phyloP scores from a whole-genome alignment of 2,888 invertebrate genomes.

The Sesia bembeciformis region DNA sequence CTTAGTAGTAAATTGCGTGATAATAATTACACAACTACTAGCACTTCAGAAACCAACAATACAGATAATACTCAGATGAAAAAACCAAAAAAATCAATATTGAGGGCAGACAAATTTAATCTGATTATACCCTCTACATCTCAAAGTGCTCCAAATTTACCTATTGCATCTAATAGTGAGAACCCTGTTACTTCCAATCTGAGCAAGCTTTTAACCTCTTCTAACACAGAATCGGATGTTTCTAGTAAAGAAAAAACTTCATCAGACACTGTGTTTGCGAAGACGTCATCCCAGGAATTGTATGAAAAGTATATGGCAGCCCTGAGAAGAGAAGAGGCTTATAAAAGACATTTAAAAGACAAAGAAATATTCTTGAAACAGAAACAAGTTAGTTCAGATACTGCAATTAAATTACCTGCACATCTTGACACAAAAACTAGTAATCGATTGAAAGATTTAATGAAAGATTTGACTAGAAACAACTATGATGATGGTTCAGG shows the following conservation, averaged over 20 bases:
- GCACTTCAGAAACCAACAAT: conserved; percentile 53
- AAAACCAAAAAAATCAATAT: conserved; percentile 57
- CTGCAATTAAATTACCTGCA: conserved; percentile 26
- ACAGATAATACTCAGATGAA: conserved; percentile 24
- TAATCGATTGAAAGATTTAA: conserved; percentile 44
- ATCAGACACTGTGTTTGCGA: conserved; percentile 35
- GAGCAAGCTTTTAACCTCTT: conserved; percentile 21
- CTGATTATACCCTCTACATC: conserved; percentile 50
- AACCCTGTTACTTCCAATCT: conserved; percentile 23
- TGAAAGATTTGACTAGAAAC: conserved; percentile 60
- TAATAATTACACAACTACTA: conserved; percentile 40
- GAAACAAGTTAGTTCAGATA: conserved; percentile 46
- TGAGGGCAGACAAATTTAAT: conserved; percentile 51
- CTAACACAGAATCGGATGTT: conserved; percentile 48
- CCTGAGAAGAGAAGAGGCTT: conserved; percentile 46
- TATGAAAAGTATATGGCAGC: conserved; percentile 59
- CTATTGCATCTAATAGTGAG: conserved; percentile 32
- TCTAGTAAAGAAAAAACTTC: conserved; percentile 44
- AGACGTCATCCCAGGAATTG: conserved; percentile 56
- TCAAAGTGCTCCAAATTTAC: conserved; percentile 61
- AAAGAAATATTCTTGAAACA: conserved; percentile 59
- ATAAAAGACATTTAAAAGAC: conserved; percentile 51
- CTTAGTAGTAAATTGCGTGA: conserved; percentile 33
- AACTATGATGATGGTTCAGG: conserved; percentile 63
- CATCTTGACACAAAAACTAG: conserved; percentile 27